Evolutionary conservation across 2,113 vertebrate species (phyloP).

Genomic region (Passer montanus): DNA sequence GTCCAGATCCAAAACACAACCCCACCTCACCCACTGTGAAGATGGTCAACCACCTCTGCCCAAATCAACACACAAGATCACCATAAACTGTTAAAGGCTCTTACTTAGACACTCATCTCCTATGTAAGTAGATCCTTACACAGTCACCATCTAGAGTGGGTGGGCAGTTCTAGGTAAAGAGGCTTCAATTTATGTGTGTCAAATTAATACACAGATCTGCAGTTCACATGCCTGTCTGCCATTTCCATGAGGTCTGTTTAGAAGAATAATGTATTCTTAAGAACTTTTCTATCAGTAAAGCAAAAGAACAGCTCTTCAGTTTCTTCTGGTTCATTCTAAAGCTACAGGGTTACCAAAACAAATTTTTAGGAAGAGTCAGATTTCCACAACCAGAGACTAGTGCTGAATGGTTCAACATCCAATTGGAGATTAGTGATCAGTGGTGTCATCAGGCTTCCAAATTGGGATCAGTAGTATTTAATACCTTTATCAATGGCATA

Average conservation of each 20-base stretch:
- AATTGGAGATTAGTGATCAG: neutral
- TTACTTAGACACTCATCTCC: neutral
- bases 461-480: neutral
- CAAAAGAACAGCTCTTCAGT: neutral
- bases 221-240: neutral
- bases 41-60: neutral
- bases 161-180: neutral
- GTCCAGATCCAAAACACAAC: neutral
- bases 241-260: neutral
- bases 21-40: neutral
- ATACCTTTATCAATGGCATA: neutral
- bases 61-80: neutral
- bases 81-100: neutral
- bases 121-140: neutral
- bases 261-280: neutral
- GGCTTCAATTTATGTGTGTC: neutral
- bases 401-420: neutral
- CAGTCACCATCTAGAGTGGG: neutral
- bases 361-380: neutral
- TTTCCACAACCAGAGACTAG: neutral
- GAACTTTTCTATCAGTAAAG: neutral
- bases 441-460: neutral
- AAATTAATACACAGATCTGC: neutral
- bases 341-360: neutral
- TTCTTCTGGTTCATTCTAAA: neutral